Evolutionary conservation across 2,888 invertebrate species (phyloP), one percentile per base, ranked within the genome.

Genomic region (Onchidella celtica): DNA sequence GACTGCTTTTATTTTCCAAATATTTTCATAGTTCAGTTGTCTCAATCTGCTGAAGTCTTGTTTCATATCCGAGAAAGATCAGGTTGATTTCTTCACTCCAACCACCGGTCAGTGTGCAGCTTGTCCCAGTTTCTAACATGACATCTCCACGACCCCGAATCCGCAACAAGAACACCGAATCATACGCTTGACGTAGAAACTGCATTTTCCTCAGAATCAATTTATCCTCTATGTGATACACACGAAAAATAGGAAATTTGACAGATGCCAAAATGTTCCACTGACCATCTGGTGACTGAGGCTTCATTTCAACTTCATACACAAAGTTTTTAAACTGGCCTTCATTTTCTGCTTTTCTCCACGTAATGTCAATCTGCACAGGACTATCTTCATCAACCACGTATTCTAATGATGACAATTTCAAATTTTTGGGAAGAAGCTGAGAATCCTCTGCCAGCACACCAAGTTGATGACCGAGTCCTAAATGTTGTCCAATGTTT

Each of bases 211-310:
- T 47, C 11, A 75, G 9, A 29, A 75, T 38, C 32, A 75, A 32
- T 21, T 75, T 75, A 38, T 65, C 75, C 63, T 75, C 65, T 21
- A 65, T 75, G 29, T 75, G 75, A 29, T 75, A 75, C 2, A 75
- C 24, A n/a, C 75, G 63, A 47, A 75, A 75, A 17, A 75, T 55
- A 11, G 75, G 75, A 40, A 40, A 75, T 24, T 47, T 63, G 0
- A 75, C 75, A 21, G 21, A 63, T 11, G 27, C 14, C 21, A 75
- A 21, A 24, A n/a, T 3, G 9, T n/a, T 63, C 75, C 75, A 75
- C 3, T 65, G 34, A 4, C 65, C 75, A 75, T 27, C 1, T 2
- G 3, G 4, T 2, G 75, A 40, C 47, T 47, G 3, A 47, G 34
- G 55, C 38, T 65, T 65, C 29, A 75, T 66, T 6, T 66, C 66